Conservation (phyloP, 2,797 vertebrate species). For the Poecilia wingei region DNA sequence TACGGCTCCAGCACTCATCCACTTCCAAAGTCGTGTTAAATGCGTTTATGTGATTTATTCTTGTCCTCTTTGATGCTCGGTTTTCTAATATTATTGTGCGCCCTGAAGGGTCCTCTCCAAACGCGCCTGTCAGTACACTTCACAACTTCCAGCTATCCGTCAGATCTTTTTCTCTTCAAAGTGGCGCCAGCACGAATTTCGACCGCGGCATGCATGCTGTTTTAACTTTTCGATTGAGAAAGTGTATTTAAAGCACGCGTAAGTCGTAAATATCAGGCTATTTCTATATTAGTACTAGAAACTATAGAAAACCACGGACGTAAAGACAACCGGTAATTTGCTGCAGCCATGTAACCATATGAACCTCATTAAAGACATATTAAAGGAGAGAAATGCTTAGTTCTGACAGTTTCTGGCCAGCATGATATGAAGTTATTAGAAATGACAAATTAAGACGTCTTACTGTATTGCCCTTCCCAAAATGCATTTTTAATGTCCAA, state of each 20-base stretch:
- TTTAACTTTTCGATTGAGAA: background rate
- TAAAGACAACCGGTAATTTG: background rate
- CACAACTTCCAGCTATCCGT: conserved; percentile 54
- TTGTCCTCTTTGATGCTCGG: conserved; percentile 54
- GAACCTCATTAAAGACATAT: conserved; percentile 1
- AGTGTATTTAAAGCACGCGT: background rate
- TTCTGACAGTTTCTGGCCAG: background rate
- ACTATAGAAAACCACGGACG: background rate
- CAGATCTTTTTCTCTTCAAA: conserved; percentile 50
- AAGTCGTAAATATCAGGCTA: background rate
- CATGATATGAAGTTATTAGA: background rate
- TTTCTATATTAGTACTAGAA: background rate
- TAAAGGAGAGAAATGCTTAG: background rate
- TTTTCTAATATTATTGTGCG: conserved; percentile 60
- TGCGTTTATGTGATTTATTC: conserved; percentile 46
- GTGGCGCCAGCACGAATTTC: conserved; percentile 22
- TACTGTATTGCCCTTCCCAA: background rate
- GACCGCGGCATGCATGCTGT: background rate
- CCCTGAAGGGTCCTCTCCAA: conserved; percentile 51
- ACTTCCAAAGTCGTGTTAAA: conserved; percentile 33
- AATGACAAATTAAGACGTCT: background rate
- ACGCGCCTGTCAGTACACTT: conserved; percentile 44
- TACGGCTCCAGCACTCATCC: conserved; percentile 16
- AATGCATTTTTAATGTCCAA: conserved; percentile 6
- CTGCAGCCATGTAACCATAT: background rate